Percentiles rank a stretch among this genome's conserved stretches.
Evolutionary conservation across 2,888 invertebrate species (phyloP).

Genomic region (Troides oblongomaculatus): DNA sequence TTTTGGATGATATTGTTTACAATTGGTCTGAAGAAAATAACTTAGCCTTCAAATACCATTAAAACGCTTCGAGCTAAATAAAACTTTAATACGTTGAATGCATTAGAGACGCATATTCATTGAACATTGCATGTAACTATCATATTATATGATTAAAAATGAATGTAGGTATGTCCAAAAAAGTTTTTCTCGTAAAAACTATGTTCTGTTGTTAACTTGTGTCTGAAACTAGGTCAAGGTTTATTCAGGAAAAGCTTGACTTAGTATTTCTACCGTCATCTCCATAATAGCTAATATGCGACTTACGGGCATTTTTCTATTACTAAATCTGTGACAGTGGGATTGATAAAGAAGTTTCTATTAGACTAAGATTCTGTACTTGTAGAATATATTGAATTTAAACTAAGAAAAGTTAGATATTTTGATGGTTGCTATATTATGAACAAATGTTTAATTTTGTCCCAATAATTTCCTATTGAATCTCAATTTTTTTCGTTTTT

Average conservation of each 20-base stretch:
- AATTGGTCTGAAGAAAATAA: constrained; percentile 24
- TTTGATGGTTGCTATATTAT: too few relatives aligned
- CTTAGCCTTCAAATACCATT: constrained; percentile 23
- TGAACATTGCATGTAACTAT: background rate
- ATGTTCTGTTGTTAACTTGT: constrained; percentile 12
- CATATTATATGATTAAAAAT: background rate
- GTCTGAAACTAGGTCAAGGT: constrained; percentile 59
- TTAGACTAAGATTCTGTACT: too few relatives aligned
- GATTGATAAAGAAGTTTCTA: too few relatives aligned
- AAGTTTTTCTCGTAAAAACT: background rate
- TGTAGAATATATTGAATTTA: too few relatives aligned
- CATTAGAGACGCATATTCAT: background rate
- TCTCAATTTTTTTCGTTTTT: too few relatives aligned
- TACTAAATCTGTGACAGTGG: too few relatives aligned
- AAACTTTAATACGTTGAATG: constrained; percentile 1
- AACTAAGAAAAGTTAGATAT: too few relatives aligned
- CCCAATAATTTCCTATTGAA: too few relatives aligned
- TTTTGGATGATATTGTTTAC: constrained; percentile 28
- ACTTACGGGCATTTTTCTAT: too few relatives aligned
- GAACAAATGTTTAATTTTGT: too few relatives aligned
- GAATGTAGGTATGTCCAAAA: background rate
- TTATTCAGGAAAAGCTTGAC: constrained; percentile 48
- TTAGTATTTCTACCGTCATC: constrained; percentile 42
- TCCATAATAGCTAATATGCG: too few relatives aligned
- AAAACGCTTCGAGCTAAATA: constrained; percentile 14